Evolutionary conservation across 2,888 invertebrate species (phyloP), one percentile per base, ranked within the genome.

Genomic region (Apotomis betuletana): DNA sequence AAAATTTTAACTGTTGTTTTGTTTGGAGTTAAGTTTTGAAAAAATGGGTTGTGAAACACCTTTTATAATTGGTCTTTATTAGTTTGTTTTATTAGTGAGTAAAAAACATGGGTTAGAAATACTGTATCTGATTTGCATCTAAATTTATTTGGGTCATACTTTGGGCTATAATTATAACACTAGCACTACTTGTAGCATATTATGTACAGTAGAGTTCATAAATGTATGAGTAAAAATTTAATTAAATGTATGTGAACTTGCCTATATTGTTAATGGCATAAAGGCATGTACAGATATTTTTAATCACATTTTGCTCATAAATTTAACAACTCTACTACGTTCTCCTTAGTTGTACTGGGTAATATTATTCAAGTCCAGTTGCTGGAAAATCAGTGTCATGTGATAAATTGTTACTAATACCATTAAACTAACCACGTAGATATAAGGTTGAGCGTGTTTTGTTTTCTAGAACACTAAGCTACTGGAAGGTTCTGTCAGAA

Each of bases 401-500:
- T 62, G 62, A 67, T 70, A 64, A 64, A 68, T 49, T 67, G 62
- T 67, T 27, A 44, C 62, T 68, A 68, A 72, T 67, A 51, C 62
- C 46, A 59, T 67, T 67, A 55, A 44, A 55, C 64, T 64, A 71
- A 71, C 67, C 49, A 51, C 15, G 15, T 63, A 68, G 59, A 41
- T 62, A 72, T 72, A 72, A 72, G 72, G 72, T 72, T 72, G 72
- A 72, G 72, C 72, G 68, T 72, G 54, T 68, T 79, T 89, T 87
- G 79, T 90, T 85, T 95, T 95, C 86, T 95, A 96, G 96, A 94
- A 92, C 85, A 94, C 94, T 91, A 95, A 95, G 90, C 94, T 95
- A 91, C 95, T 97, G 95, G 97, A 97, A 95, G 95, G 94, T 88
- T 95, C 95, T 87, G 93, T 96, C 90, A 94, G 94, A 88, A 94